Evolutionary conservation across 2,113 vertebrate genomes (phyloP).

Genomic region (Scatophagus argus): DNA sequence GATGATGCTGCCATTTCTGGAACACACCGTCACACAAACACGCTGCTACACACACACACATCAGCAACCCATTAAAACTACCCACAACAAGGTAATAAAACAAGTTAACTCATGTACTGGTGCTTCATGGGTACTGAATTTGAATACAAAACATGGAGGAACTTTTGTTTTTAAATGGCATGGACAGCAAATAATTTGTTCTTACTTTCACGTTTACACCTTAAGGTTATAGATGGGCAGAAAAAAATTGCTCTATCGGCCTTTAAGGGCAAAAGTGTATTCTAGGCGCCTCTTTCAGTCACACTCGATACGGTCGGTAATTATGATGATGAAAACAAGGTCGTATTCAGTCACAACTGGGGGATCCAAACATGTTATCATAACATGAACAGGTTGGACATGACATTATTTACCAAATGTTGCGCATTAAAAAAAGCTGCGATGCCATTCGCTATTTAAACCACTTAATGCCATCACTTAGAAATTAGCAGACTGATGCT

Average conservation of each 20-base stretch:
- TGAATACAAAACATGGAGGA: neutral
- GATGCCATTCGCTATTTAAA: neutral
- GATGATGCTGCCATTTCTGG: slow-evolving; percentile 72
- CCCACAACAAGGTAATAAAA: slow-evolving; percentile 47
- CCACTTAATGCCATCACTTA: neutral
- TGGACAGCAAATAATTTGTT: neutral
- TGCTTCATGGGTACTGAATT: neutral
- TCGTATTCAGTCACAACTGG: neutral
- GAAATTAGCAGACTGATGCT: neutral
- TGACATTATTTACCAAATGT: neutral
- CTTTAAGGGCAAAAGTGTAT: neutral
- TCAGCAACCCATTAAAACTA: slow-evolving; percentile 40
- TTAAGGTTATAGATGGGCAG: too few relatives aligned
- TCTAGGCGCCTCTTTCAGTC: neutral
- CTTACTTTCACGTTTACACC: too few relatives aligned
- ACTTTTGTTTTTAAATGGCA: neutral
- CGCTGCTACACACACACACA: slow-evolving; percentile 25
- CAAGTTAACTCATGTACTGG: slow-evolving; percentile 24
- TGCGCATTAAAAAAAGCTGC: neutral
- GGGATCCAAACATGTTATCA: neutral
- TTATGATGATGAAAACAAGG: neutral
- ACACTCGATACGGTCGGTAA: slow-evolving; percentile 5
- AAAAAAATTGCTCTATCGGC: neutral
- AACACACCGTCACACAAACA: slow-evolving; percentile 61
- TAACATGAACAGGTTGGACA: neutral